phyloP scores from a whole-genome alignment of 1,140 invertebrate species.

The Drosophila biarmipes region DNA sequence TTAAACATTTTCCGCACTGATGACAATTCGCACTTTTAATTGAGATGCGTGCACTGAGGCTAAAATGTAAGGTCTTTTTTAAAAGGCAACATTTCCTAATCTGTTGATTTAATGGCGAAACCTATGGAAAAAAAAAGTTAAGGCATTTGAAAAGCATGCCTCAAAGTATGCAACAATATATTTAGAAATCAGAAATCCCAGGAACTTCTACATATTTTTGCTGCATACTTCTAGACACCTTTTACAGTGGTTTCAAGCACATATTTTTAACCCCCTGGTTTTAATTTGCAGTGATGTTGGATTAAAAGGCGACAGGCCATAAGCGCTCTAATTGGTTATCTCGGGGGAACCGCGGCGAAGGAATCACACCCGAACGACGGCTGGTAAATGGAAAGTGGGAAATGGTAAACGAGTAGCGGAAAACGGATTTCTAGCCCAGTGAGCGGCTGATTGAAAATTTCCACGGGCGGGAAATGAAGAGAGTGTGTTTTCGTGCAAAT shows the following conservation, averaged over 20 bases:
- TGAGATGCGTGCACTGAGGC: slow-evolving; percentile 21
- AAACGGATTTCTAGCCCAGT: slow-evolving; percentile 75
- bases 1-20: slow-evolving; percentile 44
- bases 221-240: too few relatives aligned
- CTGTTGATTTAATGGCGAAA: too few relatives aligned
- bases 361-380: slow-evolving; percentile 24
- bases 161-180: too few relatives aligned
- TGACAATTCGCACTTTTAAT: slow-evolving; percentile 61
- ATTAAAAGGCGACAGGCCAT: slow-evolving; percentile 31
- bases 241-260: too few relatives aligned
- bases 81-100: too few relatives aligned
- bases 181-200: too few relatives aligned
- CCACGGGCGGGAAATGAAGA: slow-evolving; percentile 13
- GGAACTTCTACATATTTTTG: too few relatives aligned
- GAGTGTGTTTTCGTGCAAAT: slow-evolving; percentile 45
- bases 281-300: slow-evolving; percentile 19
- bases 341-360: slow-evolving; percentile 20
- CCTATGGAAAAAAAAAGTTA: too few relatives aligned
- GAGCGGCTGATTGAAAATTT: slow-evolving; percentile 65
- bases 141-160: too few relatives aligned
- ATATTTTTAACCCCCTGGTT: neutral
- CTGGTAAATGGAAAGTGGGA: slow-evolving; percentile 20
- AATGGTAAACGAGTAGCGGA: slow-evolving; percentile 71
- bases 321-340: slow-evolving; percentile 50
- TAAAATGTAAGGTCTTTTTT: neutral